phyloP scores from a whole-genome alignment of 2,888 invertebrate species.

The Oscheius sp. region DNA sequence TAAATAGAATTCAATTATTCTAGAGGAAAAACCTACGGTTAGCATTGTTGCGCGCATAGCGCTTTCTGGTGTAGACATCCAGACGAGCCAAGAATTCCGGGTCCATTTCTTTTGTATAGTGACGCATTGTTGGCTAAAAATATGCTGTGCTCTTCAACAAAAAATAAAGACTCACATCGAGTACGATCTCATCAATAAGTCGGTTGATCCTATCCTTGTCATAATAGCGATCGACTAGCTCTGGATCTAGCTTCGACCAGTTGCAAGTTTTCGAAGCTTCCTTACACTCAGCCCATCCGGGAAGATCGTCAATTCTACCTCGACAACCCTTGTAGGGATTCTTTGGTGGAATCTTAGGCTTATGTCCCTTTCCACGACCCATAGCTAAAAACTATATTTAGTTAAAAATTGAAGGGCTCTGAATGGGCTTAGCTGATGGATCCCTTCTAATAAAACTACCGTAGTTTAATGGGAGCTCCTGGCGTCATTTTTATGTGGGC shows the following conservation, averaged over 20 bases:
- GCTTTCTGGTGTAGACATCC: too few species aligned
- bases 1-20: too few species aligned
- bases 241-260: not conserved
- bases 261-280: not conserved
- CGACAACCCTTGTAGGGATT: not conserved
- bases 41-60: too few species aligned
- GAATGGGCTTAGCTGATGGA: too few species aligned
- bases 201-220: not conserved
- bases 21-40: too few species aligned
- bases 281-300: not conserved
- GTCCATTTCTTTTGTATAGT: not conserved
- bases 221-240: not conserved
- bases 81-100: not conserved
- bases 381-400: too few species aligned
- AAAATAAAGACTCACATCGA: not conserved
- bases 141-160: too few species aligned
- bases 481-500: too few species aligned
- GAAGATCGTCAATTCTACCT: not conserved
- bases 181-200: not conserved
- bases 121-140: conserved; percentile 3
- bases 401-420: too few species aligned
- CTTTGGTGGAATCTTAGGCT: not conserved
- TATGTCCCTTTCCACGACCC: not conserved
- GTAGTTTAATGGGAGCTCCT: too few species aligned
- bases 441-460: too few species aligned